Base-by-base conservation (phyloP, 2,797 vertebrate genomes). In the Linurgus olivaceus region DNA sequence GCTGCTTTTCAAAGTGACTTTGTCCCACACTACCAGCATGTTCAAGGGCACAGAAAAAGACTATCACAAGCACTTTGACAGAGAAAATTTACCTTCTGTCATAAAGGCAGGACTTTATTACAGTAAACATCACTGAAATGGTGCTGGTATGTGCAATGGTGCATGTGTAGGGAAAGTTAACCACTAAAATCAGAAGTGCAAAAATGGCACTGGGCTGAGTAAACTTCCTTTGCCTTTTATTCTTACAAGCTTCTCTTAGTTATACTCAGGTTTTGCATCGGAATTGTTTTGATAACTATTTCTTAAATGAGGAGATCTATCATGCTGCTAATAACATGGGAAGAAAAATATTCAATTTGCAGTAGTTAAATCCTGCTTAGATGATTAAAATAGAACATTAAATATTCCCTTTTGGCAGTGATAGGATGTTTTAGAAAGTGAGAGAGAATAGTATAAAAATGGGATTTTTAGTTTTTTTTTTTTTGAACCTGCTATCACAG, bases 391-490 rank as follows among this genome's bases (percentile, higher is more conserved):
- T 1, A 42, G 28, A 86, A 44, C 3, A 71, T 15, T 20, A 73
- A 35, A 48, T n/a, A 35, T 47, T 76, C 8, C 11, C 16, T 50
- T 76, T 45, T 57, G 26, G 12, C 28, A 47, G 14, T 61, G 12
- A 70, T 10, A 55, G 11, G 42, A 68, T 52, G 9, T 52, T 89
- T 40, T 23, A 18, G 21, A 40, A 80, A 68, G 44, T 16, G 6
- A 24, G 13, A 59, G 15, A 16, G 8, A 83, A 70, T 37, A 40
- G 4, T 12, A 17, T 8, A 48, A 28, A 76, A 37, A 79, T 3
- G 0, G 2, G 12, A 37, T 20, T 44, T 13, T 15, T 4, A 13
- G 4, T 1, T 2, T 2, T 45, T 66, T 2, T 2, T 45, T 66
- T 33, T 54, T 66, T 47, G n/a, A 13, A 75, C 1, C 10, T 33